Conservation (phyloP, 2,888 invertebrate genomes). For the Scrobipalpa costella region DNA sequence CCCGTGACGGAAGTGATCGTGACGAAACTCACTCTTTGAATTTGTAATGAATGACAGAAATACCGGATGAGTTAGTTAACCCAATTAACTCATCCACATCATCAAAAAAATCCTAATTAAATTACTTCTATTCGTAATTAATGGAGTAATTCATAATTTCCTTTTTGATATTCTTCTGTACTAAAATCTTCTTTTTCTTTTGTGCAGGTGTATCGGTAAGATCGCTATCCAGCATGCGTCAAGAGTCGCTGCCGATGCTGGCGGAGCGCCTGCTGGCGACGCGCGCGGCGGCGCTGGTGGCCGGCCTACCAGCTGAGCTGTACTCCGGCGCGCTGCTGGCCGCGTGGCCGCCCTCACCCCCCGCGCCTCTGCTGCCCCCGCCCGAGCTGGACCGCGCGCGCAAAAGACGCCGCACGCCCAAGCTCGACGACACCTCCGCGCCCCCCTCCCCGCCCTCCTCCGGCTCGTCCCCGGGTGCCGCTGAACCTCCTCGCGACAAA, state of each 20-base stretch:
- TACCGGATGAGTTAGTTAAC: constrained; percentile 12
- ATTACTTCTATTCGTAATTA: not conserved
- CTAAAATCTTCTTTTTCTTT: not conserved
- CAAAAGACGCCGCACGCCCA: constrained; percentile 74
- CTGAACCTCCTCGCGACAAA: constrained; percentile 85
- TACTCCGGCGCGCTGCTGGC: constrained; percentile 83
- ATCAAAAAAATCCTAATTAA: not conserved
- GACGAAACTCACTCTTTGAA: constrained; percentile 37
- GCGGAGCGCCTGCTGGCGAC: constrained; percentile 79
- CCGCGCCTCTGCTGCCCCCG: constrained; percentile 75
- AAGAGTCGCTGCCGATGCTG: constrained; percentile 74
- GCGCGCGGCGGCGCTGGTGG: constrained; percentile 76
- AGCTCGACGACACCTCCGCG: constrained; percentile 66
- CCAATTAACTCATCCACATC: constrained; percentile 16
- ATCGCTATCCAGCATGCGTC: constrained; percentile 75
- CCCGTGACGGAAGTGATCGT: constrained; percentile 69
- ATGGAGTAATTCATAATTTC: not conserved
- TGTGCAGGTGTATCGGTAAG: constrained; percentile 75
- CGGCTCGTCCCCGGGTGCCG: constrained; percentile 75
- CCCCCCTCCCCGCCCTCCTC: constrained; percentile 72
- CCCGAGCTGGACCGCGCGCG: constrained; percentile 68
- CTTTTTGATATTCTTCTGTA: not conserved
- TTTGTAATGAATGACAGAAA: constrained; percentile 23
- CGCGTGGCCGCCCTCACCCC: constrained; percentile 79
- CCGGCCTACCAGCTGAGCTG: constrained; percentile 82